Percentiles rank a stretch among this genome's conserved stretches.
Conservation (phyloP, 2,113 vertebrate genomes). For the Amblyopsis rosae region DNA sequence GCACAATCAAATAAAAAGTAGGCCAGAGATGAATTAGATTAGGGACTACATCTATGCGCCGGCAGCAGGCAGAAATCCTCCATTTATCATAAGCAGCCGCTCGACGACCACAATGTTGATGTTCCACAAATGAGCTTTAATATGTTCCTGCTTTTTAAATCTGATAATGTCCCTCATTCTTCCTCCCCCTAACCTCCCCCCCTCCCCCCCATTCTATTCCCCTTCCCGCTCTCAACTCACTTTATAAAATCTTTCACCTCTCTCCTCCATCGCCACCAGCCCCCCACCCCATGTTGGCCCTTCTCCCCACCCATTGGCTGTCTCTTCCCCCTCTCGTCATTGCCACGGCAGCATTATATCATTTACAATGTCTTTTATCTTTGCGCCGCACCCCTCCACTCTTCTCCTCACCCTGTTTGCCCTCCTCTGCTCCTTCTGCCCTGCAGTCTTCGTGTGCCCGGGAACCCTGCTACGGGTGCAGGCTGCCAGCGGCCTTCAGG, state of each 20-base stretch:
- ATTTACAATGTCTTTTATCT: constrained; percentile 54
- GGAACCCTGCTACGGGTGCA: constrained; percentile 87
- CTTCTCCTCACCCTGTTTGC: constrained; percentile 33
- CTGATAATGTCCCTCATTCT: constrained; percentile 71
- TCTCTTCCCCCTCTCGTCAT: constrained; percentile 33
- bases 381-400: constrained; percentile 28
- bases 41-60: constrained; percentile 55
- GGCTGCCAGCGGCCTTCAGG: constrained; percentile 85
- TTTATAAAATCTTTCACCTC: constrained; percentile 47
- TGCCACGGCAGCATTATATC: constrained; percentile 37
- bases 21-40: constrained; percentile 73
- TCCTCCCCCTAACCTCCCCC: constrained; percentile 25
- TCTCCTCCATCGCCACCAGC: constrained; percentile 41
- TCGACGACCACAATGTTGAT: constrained; percentile 65
- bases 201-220: constrained; percentile 35
- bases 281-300: constrained; percentile 16
- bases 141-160: constrained; percentile 68
- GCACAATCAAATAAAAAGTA: constrained; percentile 70
- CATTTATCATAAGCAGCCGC: constrained; percentile 69
- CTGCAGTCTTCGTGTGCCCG: constrained; percentile 91
- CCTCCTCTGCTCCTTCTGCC: constrained; percentile 8
- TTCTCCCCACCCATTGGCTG: constrained; percentile 9
- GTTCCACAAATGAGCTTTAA: constrained; percentile 75
- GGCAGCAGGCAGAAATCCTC: constrained; percentile 64
- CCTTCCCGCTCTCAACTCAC: constrained; percentile 54